Evolutionary conservation across 2,888 invertebrate genomes (phyloP), one percentile per base, ranked within the genome.

Genomic region (Frankliniella fusca): DNA sequence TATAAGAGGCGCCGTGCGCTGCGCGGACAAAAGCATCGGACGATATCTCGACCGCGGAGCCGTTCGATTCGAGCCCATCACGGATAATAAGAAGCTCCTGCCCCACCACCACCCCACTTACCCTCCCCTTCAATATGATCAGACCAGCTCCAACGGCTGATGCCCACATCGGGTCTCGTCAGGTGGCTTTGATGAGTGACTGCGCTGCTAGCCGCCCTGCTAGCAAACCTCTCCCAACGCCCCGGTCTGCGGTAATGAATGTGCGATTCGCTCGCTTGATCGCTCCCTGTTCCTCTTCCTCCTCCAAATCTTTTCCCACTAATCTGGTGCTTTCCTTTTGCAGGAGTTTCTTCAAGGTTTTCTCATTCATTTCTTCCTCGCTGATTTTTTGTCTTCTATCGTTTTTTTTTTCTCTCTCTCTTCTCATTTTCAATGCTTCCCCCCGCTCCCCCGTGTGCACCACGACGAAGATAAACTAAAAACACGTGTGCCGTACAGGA

Each of bases 131-230:
- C 38, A 38, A 38, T 5, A 38, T 38, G 38, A 38, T 38, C 38
- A 38, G 38, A n/a, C n/a, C 38, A 38, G 38, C 38, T 5, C 38
- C 38, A 38, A 38, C 38, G 38, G 38, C 38, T 38, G 38, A 38
- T 38, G 38, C 38, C 38, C 61, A 20, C 61, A 18, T 61, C 18
- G 61, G 15, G n/a, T 61, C n/a, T 76, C 23, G 27, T 76, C 70
- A 76, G 27, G 70, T 23, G 70, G 70, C 70, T 76, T 76, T 76
- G 23, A 76, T 76, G 27, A 76, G 70, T 23, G 70, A 27, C 70
- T 70, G 70, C n/a, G 3, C 23, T 0, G n/a, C 23, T 3, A 20
- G 11, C 70, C 23, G n/a, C 38, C 54, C 15, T 20, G 15, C 54
- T 54, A 12, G 54, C 54, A 2, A 54, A 70, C 8, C 61, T n/a